Conservation (phyloP, 2,797 vertebrate genomes). For the Cossypha niveicapilla region DNA sequence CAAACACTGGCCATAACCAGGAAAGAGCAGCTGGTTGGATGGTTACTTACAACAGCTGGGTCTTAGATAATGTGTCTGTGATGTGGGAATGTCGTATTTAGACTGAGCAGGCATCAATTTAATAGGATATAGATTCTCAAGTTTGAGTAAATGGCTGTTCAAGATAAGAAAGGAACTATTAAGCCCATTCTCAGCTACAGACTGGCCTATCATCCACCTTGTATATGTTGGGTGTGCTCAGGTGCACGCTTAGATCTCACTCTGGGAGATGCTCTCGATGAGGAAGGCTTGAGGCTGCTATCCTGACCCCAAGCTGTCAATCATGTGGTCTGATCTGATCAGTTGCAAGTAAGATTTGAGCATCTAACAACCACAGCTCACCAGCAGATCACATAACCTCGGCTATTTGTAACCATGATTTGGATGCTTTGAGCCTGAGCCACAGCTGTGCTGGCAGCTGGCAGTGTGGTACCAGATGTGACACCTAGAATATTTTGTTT, state of each 20-base stretch:
- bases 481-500: not conserved
- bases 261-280: not conserved
- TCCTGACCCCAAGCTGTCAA: not conserved
- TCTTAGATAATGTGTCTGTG: not conserved
- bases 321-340: conserved; percentile 2
- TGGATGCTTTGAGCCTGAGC: not conserved
- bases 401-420: not conserved
- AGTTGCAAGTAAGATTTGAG: not conserved
- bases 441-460: not conserved
- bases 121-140: not conserved
- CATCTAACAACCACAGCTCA: not conserved
- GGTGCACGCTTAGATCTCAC: not conserved
- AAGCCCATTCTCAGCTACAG: not conserved
- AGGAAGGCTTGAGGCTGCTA: not conserved
- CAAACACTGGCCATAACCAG: not conserved
- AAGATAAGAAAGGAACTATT: not conserved
- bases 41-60: not conserved
- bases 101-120: not conserved
- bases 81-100: not conserved
- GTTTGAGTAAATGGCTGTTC: not conserved
- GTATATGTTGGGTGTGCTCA: not conserved
- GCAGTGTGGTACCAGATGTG: not conserved
- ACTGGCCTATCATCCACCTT: not conserved
- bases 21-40: not conserved
- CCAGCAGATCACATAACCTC: not conserved